These are phyloP conservation scores for Ameiurus melas DNA, from an alignment of 2,113 vertebrate genomes.

Conservation along the genomic window DNA sequence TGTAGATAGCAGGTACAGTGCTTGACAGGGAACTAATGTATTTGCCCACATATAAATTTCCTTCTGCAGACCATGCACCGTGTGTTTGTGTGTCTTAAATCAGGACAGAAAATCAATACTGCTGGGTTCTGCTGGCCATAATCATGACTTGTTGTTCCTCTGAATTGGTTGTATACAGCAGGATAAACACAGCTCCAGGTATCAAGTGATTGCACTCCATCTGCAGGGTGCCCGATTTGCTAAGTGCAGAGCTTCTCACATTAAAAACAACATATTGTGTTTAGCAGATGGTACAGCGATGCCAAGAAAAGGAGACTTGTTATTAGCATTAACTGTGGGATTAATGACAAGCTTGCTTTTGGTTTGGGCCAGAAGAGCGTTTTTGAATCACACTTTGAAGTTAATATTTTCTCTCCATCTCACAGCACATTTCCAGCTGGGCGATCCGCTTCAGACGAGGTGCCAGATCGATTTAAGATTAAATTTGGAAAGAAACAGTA, in stretches of 20 bases:
- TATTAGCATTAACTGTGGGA: slow-evolving; percentile 28
- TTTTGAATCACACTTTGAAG: neutral
- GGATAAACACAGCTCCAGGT: slow-evolving; percentile 5
- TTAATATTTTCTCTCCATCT: neutral
- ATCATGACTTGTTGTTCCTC: slow-evolving; percentile 39
- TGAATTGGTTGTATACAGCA: slow-evolving; percentile 46
- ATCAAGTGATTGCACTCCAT: slow-evolving; percentile 28
- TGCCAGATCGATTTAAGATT: slow-evolving; percentile 39
- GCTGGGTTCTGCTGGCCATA: slow-evolving; percentile 46
- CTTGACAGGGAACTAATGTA: slow-evolving; percentile 36
- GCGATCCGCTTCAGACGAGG: neutral
- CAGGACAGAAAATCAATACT: slow-evolving; percentile 54
- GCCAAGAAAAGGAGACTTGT: slow-evolving; percentile 3
- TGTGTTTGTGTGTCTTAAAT: slow-evolving; percentile 38
- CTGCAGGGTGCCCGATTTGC: slow-evolving; percentile 31
- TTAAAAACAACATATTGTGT: slow-evolving; percentile 36
- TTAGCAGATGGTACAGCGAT: slow-evolving; percentile 29
- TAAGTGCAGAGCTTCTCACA: slow-evolving; percentile 7
- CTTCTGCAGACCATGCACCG: slow-evolving; percentile 37
- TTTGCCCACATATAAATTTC: slow-evolving; percentile 47
- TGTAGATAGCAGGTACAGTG: neutral
- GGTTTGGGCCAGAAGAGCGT: neutral
- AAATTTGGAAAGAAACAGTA: slow-evolving; percentile 9
- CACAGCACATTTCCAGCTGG: neutral
- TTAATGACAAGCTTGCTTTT: slow-evolving; percentile 15